Conservation (phyloP, 2,888 invertebrate species). For the Criorhina ranunculi region DNA sequence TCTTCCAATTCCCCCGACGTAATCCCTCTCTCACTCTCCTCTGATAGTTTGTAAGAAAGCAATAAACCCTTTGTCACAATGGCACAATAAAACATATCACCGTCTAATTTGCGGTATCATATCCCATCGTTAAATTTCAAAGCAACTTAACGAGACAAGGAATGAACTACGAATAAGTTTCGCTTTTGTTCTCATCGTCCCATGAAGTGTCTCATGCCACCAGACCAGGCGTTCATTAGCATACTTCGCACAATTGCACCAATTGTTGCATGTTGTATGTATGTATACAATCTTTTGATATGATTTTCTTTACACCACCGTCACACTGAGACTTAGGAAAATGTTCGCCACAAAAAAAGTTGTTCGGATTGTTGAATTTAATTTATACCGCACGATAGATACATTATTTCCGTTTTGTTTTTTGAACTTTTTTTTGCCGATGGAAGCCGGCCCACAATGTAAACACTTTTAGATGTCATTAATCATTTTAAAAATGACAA, state of each 20-base stretch:
- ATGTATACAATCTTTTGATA: slow-evolving; percentile 35
- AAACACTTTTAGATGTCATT: slow-evolving; percentile 57
- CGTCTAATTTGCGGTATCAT: slow-evolving; percentile 32
- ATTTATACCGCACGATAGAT: slow-evolving; percentile 11
- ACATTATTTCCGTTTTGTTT: slow-evolving; percentile 10
- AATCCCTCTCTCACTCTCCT: too few relatives aligned
- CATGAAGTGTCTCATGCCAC: slow-evolving; percentile 65
- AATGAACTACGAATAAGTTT: slow-evolving; percentile 51
- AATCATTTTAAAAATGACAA: slow-evolving; percentile 52
- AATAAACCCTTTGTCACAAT: slow-evolving; percentile 50
- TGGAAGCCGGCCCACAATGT: slow-evolving; percentile 22
- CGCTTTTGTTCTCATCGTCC: slow-evolving; percentile 72
- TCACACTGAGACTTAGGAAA: not conserved
- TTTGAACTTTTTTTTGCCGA: not conserved
- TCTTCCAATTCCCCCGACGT: too few relatives aligned
- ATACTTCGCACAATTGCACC: slow-evolving; percentile 70
- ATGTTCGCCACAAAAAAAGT: not conserved
- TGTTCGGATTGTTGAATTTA: slow-evolving; percentile 22
- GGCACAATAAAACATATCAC: slow-evolving; percentile 59
- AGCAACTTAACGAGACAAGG: slow-evolving; percentile 34
- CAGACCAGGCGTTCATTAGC: slow-evolving; percentile 53
- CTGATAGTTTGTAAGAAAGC: slow-evolving; percentile 1
- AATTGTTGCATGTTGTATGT: slow-evolving; percentile 51
- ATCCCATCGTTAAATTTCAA: slow-evolving; percentile 59
- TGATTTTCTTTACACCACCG: slow-evolving; percentile 19